Base-by-base conservation (phyloP, 2,797 vertebrate species). In the Tamandua tetradactyla region DNA sequence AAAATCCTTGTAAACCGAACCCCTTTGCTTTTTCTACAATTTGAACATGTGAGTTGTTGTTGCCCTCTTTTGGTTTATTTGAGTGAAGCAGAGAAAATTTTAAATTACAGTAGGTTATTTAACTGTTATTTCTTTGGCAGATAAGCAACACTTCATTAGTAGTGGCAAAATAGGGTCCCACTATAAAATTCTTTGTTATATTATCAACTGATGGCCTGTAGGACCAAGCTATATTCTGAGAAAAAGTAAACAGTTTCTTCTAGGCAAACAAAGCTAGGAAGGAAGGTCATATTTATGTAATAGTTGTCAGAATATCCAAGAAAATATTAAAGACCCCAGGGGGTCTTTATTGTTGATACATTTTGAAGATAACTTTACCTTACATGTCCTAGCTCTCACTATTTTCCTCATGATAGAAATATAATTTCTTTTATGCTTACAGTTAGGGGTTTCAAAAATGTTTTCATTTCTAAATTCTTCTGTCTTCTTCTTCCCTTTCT, bases 11-110 rank as follows among this genome's bases (percentile, higher is more conserved):
- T 59, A 23, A 61, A 89, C 12, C 27, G 20, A 89, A 80, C 4
- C 3, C 23, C 42, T 68, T 93, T 64, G 76, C 40, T 93, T 1
- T 27, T 72, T 85, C 37, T 68, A 87, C 35, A 74, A 37, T 68
- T 40, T 47, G 83, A 87, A 87, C 42, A 2, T 0, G 44, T 91
- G 95, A 87, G 81, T 44, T 22, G 1, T 2, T 96, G 95, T 95
- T 98, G 97, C 97, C 97, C 97, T 97, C 98, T 97, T 93, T 95
- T 75, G 98, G 97, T 84, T 96, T 72, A 79, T 74, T 95, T 2
- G 0, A 71, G 42, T 32, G 0, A 0, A 92, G 32, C 69, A 71
- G 0, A 87, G 71, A 91, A 69, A 35, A 22, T 89, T 69, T 71
- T 71, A 80, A 88, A 49, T 61, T 85, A 66, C 80, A 94, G 37